These are phyloP conservation scores for Gallinago solitaria DNA, from an alignment of 2,797 vertebrate genomes.

Conservation along the genomic window DNA sequence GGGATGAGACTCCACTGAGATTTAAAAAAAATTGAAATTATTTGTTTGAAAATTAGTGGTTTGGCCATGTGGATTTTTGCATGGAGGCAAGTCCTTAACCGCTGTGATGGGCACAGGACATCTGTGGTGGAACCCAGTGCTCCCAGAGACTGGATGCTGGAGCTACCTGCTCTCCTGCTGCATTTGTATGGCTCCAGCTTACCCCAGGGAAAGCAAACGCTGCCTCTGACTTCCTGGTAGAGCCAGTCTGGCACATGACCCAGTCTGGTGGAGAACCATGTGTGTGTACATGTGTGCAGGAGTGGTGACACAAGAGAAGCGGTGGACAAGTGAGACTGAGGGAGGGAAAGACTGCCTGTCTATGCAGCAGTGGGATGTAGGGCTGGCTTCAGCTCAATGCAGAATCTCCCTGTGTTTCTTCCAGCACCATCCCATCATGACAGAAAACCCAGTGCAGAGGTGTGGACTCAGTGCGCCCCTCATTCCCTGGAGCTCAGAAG, in stretches of 20 bases:
- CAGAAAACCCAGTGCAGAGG: not conserved
- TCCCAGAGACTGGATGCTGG: not conserved
- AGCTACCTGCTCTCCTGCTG: not conserved
- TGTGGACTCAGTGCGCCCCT: not conserved
- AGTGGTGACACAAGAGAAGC: not conserved
- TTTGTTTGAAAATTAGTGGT: not conserved
- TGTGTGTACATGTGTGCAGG: not conserved
- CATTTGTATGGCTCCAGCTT: accelerated
- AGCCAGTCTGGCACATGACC: not conserved
- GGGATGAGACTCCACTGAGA: not conserved
- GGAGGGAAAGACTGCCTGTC: not conserved
- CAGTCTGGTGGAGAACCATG: not conserved
- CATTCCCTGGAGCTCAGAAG: not conserved
- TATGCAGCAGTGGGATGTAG: not conserved
- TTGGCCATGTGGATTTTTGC: not conserved
- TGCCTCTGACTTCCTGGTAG: not conserved
- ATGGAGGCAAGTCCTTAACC: not conserved
- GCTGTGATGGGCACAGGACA: not conserved
- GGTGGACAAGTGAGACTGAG: accelerated
- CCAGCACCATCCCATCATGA: not conserved
- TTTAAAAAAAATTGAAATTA: not conserved
- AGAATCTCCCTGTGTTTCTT: not conserved
- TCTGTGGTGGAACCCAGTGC: not conserved
- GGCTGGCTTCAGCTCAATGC: not conserved
- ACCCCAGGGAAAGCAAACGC: not conserved